Percentiles rank a stretch among this genome's conserved stretches.
Evolutionary conservation across 2,888 invertebrate genomes (phyloP).

Genomic region (Heliothis peltigera): DNA sequence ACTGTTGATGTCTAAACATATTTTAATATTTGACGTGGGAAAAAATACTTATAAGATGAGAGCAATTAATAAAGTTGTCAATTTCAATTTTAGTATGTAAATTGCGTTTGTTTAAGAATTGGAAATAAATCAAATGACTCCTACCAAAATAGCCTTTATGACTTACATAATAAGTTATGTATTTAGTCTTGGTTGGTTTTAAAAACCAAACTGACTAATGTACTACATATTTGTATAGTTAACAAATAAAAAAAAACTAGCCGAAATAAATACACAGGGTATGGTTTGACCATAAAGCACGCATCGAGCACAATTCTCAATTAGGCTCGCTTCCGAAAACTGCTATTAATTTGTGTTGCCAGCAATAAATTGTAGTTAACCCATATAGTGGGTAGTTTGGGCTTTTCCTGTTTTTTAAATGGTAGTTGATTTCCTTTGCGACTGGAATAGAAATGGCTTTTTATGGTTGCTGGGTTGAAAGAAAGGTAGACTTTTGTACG

Average conservation of each 20-base stretch:
- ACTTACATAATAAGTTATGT: too few relatives aligned
- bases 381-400: slow-evolving; percentile 55
- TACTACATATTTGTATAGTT: too few relatives aligned
- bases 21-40: slow-evolving; percentile 3
- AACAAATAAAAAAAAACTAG: slow-evolving; percentile 18
- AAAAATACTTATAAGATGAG: too few relatives aligned
- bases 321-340: slow-evolving; percentile 56
- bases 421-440: slow-evolving; percentile 54
- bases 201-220: too few relatives aligned
- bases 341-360: slow-evolving; percentile 66
- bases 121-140: too few relatives aligned
- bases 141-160: too few relatives aligned
- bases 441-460: slow-evolving; percentile 45
- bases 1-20: too few relatives aligned
- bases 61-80: too few relatives aligned
- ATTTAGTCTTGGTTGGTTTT: too few relatives aligned
- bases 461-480: slow-evolving; percentile 29
- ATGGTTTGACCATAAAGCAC: slow-evolving; percentile 47
- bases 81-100: too few relatives aligned
- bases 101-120: too few relatives aligned
- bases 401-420: slow-evolving; percentile 52
- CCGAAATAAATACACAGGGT: slow-evolving; percentile 32
- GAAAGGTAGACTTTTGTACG: slow-evolving; percentile 10
- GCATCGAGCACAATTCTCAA: slow-evolving; percentile 61
- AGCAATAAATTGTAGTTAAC: slow-evolving; percentile 68